Conservation (phyloP, 2,113 vertebrate species). For the Agapornis roseicollis region DNA sequence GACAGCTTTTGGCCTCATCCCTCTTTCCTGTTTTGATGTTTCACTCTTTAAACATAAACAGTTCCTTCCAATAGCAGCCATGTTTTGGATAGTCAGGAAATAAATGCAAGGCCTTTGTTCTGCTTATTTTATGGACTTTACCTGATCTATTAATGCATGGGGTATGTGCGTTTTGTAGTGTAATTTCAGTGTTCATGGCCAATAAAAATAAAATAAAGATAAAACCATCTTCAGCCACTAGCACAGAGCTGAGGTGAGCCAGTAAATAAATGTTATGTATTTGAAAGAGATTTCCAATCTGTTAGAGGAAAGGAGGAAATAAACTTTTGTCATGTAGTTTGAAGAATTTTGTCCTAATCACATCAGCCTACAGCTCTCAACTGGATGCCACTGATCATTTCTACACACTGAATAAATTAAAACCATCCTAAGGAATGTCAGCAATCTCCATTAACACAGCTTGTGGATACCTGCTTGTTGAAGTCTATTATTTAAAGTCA, state of each 20-base stretch:
- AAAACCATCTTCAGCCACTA: not conserved
- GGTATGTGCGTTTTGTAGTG: not conserved
- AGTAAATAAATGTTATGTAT: not conserved
- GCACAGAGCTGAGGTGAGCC: not conserved
- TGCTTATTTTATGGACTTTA: not conserved
- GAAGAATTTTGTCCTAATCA: not conserved
- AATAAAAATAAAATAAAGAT: not conserved
- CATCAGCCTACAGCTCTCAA: not conserved
- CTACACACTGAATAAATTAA: not conserved
- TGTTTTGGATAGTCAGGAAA: not conserved
- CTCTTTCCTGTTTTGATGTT: not conserved
- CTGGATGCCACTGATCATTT: not conserved
- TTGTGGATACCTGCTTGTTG: constrained; percentile 47
- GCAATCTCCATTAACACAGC: constrained; percentile 58
- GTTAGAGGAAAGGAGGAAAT: not conserved
- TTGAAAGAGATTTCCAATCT: not conserved
- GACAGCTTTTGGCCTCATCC: not conserved
- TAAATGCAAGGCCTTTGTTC: not conserved
- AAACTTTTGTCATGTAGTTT: not conserved
- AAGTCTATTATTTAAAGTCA: constrained; percentile 73
- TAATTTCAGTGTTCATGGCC: not conserved
- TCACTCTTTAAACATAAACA: not conserved
- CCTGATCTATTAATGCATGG: not conserved
- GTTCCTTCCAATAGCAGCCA: not conserved
- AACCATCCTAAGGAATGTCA: constrained; percentile 60